Conservation (phyloP, 2,113 vertebrate species). For the Phalacrocorax aristotelis region DNA sequence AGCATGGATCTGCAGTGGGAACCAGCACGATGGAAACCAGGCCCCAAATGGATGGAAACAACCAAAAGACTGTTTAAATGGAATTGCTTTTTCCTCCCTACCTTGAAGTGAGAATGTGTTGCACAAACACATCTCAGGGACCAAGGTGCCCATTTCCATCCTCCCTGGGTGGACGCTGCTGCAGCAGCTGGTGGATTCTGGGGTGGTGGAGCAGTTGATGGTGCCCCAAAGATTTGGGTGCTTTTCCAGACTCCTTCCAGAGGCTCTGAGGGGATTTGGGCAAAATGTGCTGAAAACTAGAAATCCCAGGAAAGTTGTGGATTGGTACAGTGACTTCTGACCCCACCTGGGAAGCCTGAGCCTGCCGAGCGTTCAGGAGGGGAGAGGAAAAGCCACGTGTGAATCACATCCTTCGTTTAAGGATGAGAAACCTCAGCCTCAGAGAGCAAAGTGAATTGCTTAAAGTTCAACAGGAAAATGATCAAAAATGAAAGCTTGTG, state of each 20-base stretch:
- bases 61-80: background rate
- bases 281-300: background rate
- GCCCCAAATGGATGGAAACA: background rate
- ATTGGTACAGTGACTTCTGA: background rate
- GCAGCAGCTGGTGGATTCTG: background rate
- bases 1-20: background rate
- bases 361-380: rapidly evolving
- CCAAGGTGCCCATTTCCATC: background rate
- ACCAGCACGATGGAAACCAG: rapidly evolving
- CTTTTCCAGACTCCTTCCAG: background rate
- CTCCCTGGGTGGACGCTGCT: background rate
- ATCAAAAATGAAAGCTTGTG: background rate
- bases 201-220: background rate
- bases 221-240: background rate
- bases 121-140: background rate
- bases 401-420: background rate
- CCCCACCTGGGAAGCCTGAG: background rate
- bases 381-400: background rate
- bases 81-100: background rate
- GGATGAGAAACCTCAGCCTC: background rate
- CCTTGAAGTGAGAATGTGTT: background rate
- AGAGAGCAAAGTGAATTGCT: background rate
- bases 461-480: background rate
- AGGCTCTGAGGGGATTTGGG: background rate
- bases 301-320: background rate